A percentile compares a stretch with the other conserved stretches of the same genome.
Conservation (phyloP, 2,113 vertebrate species). For the Xenopus borealis region DNA sequence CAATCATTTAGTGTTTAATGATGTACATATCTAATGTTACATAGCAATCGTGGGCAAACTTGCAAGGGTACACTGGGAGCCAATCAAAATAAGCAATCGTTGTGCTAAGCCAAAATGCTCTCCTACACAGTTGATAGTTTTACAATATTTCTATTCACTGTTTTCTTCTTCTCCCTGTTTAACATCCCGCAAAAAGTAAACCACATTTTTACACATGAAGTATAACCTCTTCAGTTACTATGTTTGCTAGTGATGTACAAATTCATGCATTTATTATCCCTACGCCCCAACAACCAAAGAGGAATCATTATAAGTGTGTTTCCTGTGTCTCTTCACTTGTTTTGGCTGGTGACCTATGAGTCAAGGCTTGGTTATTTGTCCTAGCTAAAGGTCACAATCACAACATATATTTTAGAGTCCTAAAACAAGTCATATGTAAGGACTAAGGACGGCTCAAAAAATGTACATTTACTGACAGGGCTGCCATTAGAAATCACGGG, state of each 20-base stretch:
- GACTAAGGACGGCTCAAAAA: slow-evolving; percentile 10
- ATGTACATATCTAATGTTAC: slow-evolving; percentile 38
- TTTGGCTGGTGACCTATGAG: slow-evolving; percentile 21
- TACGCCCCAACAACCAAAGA: not conserved
- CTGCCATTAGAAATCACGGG: too few relatives aligned
- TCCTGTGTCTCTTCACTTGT: slow-evolving; percentile 17
- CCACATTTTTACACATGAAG: slow-evolving; percentile 35
- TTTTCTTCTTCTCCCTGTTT: slow-evolving; percentile 19
- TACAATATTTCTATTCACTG: slow-evolving; percentile 36
- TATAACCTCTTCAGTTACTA: slow-evolving; percentile 16
- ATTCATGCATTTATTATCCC: slow-evolving; percentile 12
- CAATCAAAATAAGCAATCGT: slow-evolving; percentile 31
- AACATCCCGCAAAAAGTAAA: slow-evolving; percentile 28
- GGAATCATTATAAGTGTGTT: slow-evolving; percentile 16
- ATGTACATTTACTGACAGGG: not conserved
- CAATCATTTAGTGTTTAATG: slow-evolving; percentile 39
- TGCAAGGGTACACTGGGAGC: slow-evolving; percentile 25
- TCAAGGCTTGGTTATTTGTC: slow-evolving; percentile 14
- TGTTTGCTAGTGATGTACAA: slow-evolving; percentile 31
- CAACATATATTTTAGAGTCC: slow-evolving; percentile 17
- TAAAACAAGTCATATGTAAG: slow-evolving; percentile 23
- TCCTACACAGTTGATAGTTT: slow-evolving; percentile 27
- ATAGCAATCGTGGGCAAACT: slow-evolving; percentile 11
- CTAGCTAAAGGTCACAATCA: slow-evolving; percentile 13
- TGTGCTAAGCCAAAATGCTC: slow-evolving; percentile 16